These are phyloP conservation scores for Benitochromis conjunctus DNA, from an alignment of 2,113 vertebrate species.

Conservation along the genomic window DNA sequence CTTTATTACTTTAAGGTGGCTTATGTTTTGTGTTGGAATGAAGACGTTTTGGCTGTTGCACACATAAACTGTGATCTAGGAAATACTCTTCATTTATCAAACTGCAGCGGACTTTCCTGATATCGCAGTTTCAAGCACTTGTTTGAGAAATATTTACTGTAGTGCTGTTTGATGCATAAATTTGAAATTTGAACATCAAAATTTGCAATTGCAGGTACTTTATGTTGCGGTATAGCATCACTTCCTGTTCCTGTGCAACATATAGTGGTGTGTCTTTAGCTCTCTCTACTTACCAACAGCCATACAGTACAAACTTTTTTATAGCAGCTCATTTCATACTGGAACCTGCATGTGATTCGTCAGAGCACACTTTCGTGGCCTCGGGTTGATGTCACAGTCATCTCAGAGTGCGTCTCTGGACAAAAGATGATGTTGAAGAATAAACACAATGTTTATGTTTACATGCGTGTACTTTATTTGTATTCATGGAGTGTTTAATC, in stretches of 20 bases:
- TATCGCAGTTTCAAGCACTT: background rate
- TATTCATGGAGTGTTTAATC: no score
- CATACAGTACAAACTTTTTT: background rate
- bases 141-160: background rate
- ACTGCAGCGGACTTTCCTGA: accelerated
- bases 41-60: background rate
- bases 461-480: background rate
- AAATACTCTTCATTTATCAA: background rate
- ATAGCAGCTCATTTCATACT: accelerated
- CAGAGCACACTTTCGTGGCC: background rate
- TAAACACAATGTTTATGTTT: background rate
- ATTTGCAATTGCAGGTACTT: background rate
- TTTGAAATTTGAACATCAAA: background rate
- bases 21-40: background rate
- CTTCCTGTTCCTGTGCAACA: background rate
- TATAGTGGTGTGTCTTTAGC: background rate
- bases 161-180: background rate
- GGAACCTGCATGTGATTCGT: background rate
- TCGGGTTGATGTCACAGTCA: background rate
- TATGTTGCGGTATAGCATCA: background rate
- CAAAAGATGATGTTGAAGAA: background rate
- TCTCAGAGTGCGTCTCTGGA: background rate
- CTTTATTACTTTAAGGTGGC: background rate
- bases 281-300: background rate
- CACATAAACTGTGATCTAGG: background rate